Percentiles rank a stretch among this genome's conserved stretches.
Conservation (phyloP, 2,797 vertebrate species). For the Pseudomugil gertrudae region DNA sequence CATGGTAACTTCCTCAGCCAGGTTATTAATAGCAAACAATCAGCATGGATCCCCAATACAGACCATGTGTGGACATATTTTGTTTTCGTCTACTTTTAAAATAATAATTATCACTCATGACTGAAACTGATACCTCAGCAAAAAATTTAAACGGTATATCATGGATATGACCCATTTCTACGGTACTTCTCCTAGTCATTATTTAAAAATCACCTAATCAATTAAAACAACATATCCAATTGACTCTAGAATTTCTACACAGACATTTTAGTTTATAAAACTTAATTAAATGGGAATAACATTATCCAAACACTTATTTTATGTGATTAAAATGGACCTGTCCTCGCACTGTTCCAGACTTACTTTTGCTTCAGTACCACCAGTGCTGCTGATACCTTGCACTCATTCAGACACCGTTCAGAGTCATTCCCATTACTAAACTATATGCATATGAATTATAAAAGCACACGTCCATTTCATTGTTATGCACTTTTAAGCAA, state of each 20-base stretch:
- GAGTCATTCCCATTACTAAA: background rate
- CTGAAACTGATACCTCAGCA: background rate
- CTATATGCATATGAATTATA: background rate
- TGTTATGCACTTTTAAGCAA: no score
- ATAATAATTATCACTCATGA: background rate
- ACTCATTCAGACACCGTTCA: background rate
- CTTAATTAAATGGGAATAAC: no score
- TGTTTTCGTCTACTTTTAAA: conserved; percentile 12
- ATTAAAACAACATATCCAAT: no score
- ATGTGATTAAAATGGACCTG: background rate
- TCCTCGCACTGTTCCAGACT: background rate
- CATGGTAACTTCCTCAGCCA: conserved; percentile 78
- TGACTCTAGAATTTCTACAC: background rate
- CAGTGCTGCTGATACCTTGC: background rate
- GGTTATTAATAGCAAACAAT: conserved; percentile 84
- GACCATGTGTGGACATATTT: conserved; percentile 21
- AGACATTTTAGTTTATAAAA: background rate
- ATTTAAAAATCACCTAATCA: no score
- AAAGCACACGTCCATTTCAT: no score
- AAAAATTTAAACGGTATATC: no score
- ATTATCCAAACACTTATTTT: no score
- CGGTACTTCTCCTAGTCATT: background rate
- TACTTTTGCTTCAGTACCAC: background rate
- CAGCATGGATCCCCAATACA: conserved; percentile 58
- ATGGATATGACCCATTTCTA: background rate